A percentile compares a stretch with the other conserved stretches of the same genome.
phyloP scores from a whole-genome alignment of 1,140 invertebrate genomes.

The Ericerus pela region DNA sequence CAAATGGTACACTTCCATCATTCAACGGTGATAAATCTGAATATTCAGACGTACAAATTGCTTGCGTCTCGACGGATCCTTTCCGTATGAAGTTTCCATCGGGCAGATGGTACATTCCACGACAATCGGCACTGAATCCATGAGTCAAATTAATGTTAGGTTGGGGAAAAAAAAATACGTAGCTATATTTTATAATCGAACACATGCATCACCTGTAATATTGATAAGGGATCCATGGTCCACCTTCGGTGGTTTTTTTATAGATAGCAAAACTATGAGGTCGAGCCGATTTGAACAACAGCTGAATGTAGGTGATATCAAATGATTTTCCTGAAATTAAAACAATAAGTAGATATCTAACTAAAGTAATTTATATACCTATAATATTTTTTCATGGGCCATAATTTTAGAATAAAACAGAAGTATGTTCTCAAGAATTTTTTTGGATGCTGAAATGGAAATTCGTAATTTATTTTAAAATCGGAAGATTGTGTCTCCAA shows the following conservation, averaged over 20 bases:
- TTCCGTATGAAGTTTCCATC: slow-evolving; percentile 51
- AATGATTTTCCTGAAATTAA: slow-evolving; percentile 76
- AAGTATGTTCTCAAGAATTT: no score
- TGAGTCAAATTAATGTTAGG: slow-evolving; percentile 15
- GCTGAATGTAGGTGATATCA: slow-evolving; percentile 89
- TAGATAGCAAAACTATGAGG: slow-evolving; percentile 97
- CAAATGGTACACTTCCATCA: slow-evolving; percentile 91
- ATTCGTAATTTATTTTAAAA: no score
- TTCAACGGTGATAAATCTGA: slow-evolving; percentile 92
- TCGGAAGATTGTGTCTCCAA: no score
- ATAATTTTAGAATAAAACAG: no score
- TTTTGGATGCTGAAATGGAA: no score
- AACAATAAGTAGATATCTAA: no score
- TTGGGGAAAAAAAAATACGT: neutral
- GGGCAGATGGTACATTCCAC: slow-evolving; percentile 71
- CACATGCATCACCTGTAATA: slow-evolving; percentile 59
- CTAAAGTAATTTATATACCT: no score
- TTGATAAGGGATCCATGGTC: slow-evolving; percentile 87
- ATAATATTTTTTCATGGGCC: no score
- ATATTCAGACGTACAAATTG: slow-evolving; percentile 89
- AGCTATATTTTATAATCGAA: neutral
- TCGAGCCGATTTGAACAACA: slow-evolving; percentile 84
- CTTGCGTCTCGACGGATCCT: slow-evolving; percentile 65
- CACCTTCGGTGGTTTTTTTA: slow-evolving; percentile 62
- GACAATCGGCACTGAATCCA: slow-evolving; percentile 60